Evolutionary conservation across 2,888 invertebrate genomes (phyloP), one percentile per base, ranked within the genome.

Genomic region (Stenodera caucasica): DNA sequence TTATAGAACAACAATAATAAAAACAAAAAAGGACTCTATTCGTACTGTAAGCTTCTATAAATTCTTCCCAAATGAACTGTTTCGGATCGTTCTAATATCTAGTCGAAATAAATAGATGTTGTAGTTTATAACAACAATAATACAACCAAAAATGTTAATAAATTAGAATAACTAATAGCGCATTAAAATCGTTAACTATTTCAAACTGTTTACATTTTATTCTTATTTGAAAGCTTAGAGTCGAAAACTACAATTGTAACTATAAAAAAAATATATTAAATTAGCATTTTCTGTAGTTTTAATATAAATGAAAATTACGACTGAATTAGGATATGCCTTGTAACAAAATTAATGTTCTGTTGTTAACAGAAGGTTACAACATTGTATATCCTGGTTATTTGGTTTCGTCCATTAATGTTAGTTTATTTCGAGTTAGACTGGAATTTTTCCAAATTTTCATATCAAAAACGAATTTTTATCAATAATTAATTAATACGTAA

Each of bases 211-310:
- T 40, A 40, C 15, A 18, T 4, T 18, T 9, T 40, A 40, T 18
- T 40, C 18, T 18, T 18, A 5, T 18, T 40, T 40, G 5, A 21
- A 11, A 2, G 18, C 3, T 18, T 53, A 32, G 21, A 35, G n/a
- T 18, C 9, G 14, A 11, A 32, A 18, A 53, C 11, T 33, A 53
- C 26, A 33, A 14, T 53, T 32, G 33, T 23, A 53, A 33, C 23
- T 52, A 30, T 14, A 29, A 18, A 30, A 53, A 53, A 53, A 32
- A 30, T 11, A 45, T 26, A 51, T 51, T 51, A n/a, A 52, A 52
- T 52, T 53, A 53, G 11, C 33, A 53, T 53, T 53, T 53, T 52
- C 30, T 18, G 33, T 53, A 23, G 32, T 53, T 45, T 53, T 53
- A 33, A 53, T 53, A 53, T 53, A 32, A 30, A 15, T 2, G 53